Evolutionary conservation across 2,888 invertebrate genomes (phyloP).

Genomic region (Habroteleia sp.): DNA sequence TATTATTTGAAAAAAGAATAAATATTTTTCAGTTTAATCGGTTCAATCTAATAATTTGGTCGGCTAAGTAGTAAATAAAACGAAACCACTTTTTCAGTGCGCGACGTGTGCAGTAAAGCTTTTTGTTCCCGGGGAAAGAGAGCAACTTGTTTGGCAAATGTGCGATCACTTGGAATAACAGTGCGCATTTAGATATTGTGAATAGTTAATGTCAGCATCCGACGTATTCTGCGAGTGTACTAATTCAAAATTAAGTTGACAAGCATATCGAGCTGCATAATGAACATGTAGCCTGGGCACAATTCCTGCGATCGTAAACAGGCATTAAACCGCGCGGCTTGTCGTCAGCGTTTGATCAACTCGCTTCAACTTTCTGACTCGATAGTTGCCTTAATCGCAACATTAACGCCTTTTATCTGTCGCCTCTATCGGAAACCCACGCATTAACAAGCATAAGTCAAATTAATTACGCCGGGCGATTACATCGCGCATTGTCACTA

Average conservation of each 20-base stretch:
- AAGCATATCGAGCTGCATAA: constrained; percentile 47
- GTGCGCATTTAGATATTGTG: constrained; percentile 18
- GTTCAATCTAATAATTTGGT: no score
- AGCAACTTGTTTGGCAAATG: constrained; percentile 6
- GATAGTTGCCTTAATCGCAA: constrained; percentile 42
- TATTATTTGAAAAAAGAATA: no score
- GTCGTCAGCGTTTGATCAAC: constrained; percentile 51
- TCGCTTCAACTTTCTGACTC: constrained; percentile 41
- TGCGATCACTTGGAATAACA: background rate
- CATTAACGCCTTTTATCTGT: constrained; percentile 37
- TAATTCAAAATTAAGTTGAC: constrained; percentile 55
- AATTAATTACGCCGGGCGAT: background rate
- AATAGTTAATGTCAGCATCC: constrained; percentile 24
- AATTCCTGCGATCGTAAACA: constrained; percentile 49
- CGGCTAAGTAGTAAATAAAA: no score
- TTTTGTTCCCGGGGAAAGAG: no score
- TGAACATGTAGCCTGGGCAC: constrained; percentile 35
- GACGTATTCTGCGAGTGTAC: constrained; percentile 24
- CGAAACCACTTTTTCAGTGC: no score
- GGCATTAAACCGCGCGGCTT: constrained; percentile 44
- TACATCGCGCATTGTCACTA: constrained; percentile 4
- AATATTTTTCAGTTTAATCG: no score
- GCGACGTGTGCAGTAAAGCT: no score
- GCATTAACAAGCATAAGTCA: constrained; percentile 7
- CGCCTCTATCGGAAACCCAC: constrained; percentile 7